Evolutionary conservation across 2,113 vertebrate genomes (phyloP), one percentile per base, ranked within the genome.

Genomic region (Paramisgurnus dabryanus): DNA sequence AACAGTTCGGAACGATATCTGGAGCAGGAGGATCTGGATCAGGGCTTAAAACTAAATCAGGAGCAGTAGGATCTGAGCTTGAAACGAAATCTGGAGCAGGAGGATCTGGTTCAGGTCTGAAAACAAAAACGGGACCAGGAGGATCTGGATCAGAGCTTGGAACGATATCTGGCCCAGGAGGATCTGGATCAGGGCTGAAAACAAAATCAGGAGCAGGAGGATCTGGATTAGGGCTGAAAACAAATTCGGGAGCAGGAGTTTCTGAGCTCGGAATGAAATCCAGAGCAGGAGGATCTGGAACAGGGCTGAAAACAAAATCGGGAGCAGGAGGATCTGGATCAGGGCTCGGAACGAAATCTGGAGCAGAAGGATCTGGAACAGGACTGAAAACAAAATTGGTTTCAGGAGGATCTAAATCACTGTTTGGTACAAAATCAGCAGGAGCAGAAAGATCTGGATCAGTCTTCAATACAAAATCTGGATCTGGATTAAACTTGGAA

Each of bases 21-120:
- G 41, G 43, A 63, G 11, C 6, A n/a, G 45, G 43, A 57, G 63
- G 27, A 7, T 76, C 74, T 8, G 57, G 9, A 0, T 0, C 27
- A 0, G 75, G 58, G 3, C 87, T 95, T 64, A 89, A 3, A 12
- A 39, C 5, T 12, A 64, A 17, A 17, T n/a, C 13, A 7, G 43
- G 1, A 64, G 2, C 41, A n/a, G 15, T 3, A 47, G 60, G 18
- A 50, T 39, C 73, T 34, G 43, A 2, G 6, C n/a, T 43, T 11
- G 45, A 7, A 39, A n/a, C 18, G 50, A 64, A 49, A 64, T 4
- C 41, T 22, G 41, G 43, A 63, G 11, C 6, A n/a, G 45, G 50
- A 57, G 63, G 22, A 7, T 76, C 74, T 8, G 57, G 7, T 0
- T 0, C 27, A 0, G 75, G 57, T 3, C 87, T 95, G 64, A 89